phyloP scores from a whole-genome alignment of 2,113 vertebrate species.

The Egretta garzetta region DNA sequence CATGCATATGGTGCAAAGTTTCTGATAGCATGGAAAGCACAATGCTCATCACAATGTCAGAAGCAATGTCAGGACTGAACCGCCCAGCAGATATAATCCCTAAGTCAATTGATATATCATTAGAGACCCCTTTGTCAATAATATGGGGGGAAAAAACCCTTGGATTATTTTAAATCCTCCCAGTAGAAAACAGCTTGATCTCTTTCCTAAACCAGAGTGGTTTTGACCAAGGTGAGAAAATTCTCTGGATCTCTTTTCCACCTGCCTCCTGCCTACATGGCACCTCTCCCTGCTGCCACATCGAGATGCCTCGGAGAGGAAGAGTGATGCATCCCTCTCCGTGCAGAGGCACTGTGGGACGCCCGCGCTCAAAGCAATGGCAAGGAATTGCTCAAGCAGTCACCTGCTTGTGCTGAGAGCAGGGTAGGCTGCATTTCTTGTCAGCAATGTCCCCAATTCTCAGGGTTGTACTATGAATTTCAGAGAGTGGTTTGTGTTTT shows the following conservation, averaged over 20 bases:
- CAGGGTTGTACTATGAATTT: background rate
- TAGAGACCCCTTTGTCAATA: background rate
- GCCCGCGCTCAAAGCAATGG: background rate
- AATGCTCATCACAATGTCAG: background rate
- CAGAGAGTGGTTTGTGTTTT: background rate
- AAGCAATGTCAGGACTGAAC: background rate
- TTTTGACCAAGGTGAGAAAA: background rate
- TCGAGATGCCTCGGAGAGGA: background rate
- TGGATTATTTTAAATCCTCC: background rate
- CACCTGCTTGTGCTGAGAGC: background rate
- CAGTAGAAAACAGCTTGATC: background rate
- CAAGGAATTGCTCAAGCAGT: background rate
- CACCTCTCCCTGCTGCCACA: background rate
- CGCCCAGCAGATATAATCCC: background rate
- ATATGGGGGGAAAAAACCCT: fast-evolving
- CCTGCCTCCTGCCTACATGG: background rate
- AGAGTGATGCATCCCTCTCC: fast-evolving
- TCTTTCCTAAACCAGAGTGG: fast-evolving
- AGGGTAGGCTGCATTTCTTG: background rate
- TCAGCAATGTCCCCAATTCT: background rate
- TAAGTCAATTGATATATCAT: fast-evolving
- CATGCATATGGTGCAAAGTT: background rate
- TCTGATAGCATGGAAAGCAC: background rate
- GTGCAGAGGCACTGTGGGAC: background rate
- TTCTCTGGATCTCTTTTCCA: background rate